Evolutionary conservation across 2,113 vertebrate genomes (phyloP), one percentile per base, ranked within the genome.

Genomic region (Salminus brasiliensis): DNA sequence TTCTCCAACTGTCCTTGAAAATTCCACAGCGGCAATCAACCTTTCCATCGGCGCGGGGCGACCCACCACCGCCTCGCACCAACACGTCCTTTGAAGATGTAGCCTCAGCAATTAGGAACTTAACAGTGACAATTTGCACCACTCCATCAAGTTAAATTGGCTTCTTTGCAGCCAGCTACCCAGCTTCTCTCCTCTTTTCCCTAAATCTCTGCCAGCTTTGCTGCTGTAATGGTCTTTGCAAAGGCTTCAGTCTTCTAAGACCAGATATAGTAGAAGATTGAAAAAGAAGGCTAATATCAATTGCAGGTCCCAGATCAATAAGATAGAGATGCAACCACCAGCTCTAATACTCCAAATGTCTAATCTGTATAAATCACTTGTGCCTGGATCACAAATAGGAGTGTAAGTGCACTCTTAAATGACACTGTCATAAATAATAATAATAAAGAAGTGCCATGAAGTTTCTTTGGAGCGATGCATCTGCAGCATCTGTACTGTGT

Each of bases 81-180:
- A 66, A 73, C 63, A 52, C 65, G 15, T 29, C 13, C 86, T 89
- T 89, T 89, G 85, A 92, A 85, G 86, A 83, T 62, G 68, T 84
- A 79, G 73, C 85, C 85, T 84, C 75, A 81, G 79, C 88, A 87
- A 88, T 89, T 88, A 85, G 78, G 80, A 86, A 60, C 81, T 87
- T 79, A 81, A 84, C 85, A 11, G 82, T 85, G 84, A 89, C 88
- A 88, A 88, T 91, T 89, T 85, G 85, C 85, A 88, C 53, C 79
- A 66, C 82, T 87, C 85, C 75, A 81, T 87, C 86, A 83, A 39
- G 79, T 79, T 69, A 65, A 66, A 36, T 3, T 21, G 15, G 39
- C 43, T 27, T 75, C n/a, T 69, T 60, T 74, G 67, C 79, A 74
- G 41, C 7, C 71, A 80, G 18, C 18, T 30, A 73, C 23, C 30